Evolutionary conservation across 2,888 invertebrate species (phyloP), one percentile per base, ranked within the genome.

Genomic region (Drosophila mayaguana): DNA sequence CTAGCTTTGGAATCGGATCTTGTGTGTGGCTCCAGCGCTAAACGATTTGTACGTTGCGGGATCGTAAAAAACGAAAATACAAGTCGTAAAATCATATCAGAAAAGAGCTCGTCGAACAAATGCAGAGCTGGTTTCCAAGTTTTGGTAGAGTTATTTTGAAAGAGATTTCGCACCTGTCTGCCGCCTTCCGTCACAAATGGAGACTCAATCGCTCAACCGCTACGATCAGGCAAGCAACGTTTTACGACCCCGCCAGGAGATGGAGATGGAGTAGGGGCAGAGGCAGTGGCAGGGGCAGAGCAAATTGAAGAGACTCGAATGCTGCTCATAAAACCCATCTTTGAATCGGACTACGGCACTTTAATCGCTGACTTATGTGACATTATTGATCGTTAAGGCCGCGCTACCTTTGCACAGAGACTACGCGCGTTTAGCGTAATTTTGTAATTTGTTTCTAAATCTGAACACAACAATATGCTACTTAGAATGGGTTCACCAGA

Each of bases 311-410:
- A 54, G 61, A 12, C 28, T 48, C 46, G 18, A 40, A 36, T 54
- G 57, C 20, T 48, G 38, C 50, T 64, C 77, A 54, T 70, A 81
- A 80, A 81, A 79, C 42, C 75, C 71, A 76, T 78, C 66, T 70
- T 64, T 80, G 69, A 55, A 54, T 54, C 59, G 80, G 34, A 61
- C 67, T 60, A 67, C 63, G 67, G 76, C 84, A 72, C 76, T 79
- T 83, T 88, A 89, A 83, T 88, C 84, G 72, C 38, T 88, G 79
- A 86, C 79, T 86, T 89, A 86, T 86, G 86, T 89, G 86, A 86
- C 86, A 88, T 89, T 89, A 89, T 85, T 85, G 90, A 68, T 85
- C 86, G 78, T 89, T 79, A 81, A 68, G 45, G 72, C 84, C 79
- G 75, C 79, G 75, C 87, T 87, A 73, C 79, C 64, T 70, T 72